phyloP scores from a whole-genome alignment of 2,888 invertebrate genomes.

The Andrena praecox region DNA sequence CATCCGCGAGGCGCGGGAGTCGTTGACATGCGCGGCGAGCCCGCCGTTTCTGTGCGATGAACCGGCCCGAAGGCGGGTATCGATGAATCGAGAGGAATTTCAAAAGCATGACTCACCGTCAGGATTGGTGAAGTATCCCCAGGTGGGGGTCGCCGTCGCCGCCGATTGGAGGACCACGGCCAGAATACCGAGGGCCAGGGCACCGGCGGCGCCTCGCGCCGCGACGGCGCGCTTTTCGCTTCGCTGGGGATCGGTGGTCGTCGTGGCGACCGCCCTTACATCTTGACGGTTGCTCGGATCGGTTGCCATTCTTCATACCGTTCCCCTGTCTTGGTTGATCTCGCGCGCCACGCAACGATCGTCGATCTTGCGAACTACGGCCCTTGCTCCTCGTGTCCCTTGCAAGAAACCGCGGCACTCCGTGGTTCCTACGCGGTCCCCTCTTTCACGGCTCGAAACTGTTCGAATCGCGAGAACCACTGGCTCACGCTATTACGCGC shows the following conservation, averaged over 20 bases:
- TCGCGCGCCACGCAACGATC: slow-evolving; percentile 52
- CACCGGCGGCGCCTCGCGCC: slow-evolving; percentile 83
- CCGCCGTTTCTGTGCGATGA: not conserved
- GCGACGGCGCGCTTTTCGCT: slow-evolving; percentile 81
- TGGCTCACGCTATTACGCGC: not conserved
- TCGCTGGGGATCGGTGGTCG: slow-evolving; percentile 79
- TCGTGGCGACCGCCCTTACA: slow-evolving; percentile 80
- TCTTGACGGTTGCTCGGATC: slow-evolving; percentile 82
- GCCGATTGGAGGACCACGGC: slow-evolving; percentile 92
- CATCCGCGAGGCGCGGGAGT: slow-evolving; percentile 22
- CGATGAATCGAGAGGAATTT: slow-evolving; percentile 37
- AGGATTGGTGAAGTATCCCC: slow-evolving; percentile 94
- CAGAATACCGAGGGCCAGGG: slow-evolving; percentile 80
- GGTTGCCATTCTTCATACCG: slow-evolving; percentile 85
- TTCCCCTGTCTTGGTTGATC: slow-evolving; percentile 60
- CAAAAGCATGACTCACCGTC: slow-evolving; percentile 86
- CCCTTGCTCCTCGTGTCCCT: not conserved
- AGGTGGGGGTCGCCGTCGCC: slow-evolving; percentile 93
- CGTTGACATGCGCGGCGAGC: slow-evolving; percentile 13
- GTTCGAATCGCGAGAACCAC: not conserved
- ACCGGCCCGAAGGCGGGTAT: slow-evolving; percentile 28
- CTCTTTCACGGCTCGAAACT: not conserved
- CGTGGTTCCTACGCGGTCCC: not conserved
- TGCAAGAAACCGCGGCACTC: not conserved
- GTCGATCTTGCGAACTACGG: not conserved